A percentile compares a stretch with the other conserved stretches of the same genome.
These are phyloP conservation scores for Sitta carolinensis DNA, from an alignment of 2,797 vertebrate species.

Conservation along the genomic window DNA sequence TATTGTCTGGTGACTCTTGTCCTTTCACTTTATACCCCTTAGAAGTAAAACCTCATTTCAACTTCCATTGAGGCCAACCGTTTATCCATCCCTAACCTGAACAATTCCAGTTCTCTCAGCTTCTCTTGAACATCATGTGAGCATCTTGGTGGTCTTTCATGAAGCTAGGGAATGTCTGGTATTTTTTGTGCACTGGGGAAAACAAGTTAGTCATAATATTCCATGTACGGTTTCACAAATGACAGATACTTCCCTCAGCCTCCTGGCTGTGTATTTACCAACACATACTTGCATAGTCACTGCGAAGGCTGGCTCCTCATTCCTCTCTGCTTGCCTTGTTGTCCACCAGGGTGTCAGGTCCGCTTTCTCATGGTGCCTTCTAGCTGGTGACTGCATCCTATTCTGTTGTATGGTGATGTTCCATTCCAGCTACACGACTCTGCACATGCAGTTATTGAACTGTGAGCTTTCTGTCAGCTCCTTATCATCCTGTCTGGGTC, in stretches of 20 bases:
- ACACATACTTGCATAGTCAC: not conserved
- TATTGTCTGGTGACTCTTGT: not conserved
- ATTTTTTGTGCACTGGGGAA: not conserved
- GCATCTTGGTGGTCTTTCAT: not conserved
- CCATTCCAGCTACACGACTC: not conserved
- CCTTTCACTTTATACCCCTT: not conserved
- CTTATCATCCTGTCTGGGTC: not conserved
- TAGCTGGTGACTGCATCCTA: not conserved
- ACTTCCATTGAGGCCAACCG: not conserved
- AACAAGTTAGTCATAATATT: not conserved
- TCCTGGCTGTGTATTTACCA: not conserved
- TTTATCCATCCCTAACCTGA: not conserved
- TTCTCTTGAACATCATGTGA: not conserved
- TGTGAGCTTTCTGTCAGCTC: not conserved
- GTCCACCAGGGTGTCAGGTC: not conserved
- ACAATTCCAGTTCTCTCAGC: not conserved
- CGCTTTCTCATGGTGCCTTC: not conserved
- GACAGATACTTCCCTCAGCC: not conserved
- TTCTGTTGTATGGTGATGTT: not conserved
- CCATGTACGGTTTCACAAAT: not conserved
- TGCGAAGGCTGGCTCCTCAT: accelerated
- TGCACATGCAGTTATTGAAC: not conserved
- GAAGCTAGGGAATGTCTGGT: not conserved
- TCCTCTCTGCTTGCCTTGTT: not conserved
- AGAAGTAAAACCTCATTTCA: not conserved